Evolutionary conservation across 1,140 invertebrate species (phyloP).

Genomic region (Leptonema lineaticorne): DNA sequence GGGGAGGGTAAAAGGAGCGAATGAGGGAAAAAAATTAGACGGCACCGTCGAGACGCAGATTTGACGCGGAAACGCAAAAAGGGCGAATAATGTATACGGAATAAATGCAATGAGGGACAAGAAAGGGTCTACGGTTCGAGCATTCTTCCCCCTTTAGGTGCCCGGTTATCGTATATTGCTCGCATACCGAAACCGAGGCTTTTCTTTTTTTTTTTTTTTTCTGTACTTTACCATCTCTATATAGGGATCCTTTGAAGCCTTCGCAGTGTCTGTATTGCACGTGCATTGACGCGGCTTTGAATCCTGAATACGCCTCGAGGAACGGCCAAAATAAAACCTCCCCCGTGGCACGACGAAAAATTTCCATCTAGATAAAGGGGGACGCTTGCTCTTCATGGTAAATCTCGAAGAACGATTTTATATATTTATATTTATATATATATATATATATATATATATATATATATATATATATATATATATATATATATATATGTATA

Average conservation of each 20-base stretch:
- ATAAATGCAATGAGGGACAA: neutral
- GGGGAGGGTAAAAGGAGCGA: neutral
- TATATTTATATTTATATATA: neutral
- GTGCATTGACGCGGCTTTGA: neutral
- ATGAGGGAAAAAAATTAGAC: too few relatives aligned
- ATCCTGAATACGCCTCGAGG: neutral
- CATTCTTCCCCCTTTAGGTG: neutral
- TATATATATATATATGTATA: neutral
- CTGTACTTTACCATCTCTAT: too few relatives aligned
- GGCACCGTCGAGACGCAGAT: neutral
- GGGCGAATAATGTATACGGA: neutral
- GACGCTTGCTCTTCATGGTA: neutral
- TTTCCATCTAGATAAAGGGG: conserved; percentile 16
- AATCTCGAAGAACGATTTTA: neutral
- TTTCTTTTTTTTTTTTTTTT: too few relatives aligned
- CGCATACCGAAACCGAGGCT: too few relatives aligned
- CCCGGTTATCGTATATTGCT: neutral
- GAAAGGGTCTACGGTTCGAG: neutral
- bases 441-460: neutral
- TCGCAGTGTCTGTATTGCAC: too few relatives aligned
- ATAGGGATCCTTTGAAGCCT: neutral
- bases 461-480: neutral
- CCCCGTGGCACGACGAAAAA: neutral
- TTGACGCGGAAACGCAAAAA: neutral
- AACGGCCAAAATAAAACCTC: neutral